These are phyloP conservation scores for Lucinisca nassula DNA, from an alignment of 2,888 invertebrate species.

Conservation along the genomic window DNA sequence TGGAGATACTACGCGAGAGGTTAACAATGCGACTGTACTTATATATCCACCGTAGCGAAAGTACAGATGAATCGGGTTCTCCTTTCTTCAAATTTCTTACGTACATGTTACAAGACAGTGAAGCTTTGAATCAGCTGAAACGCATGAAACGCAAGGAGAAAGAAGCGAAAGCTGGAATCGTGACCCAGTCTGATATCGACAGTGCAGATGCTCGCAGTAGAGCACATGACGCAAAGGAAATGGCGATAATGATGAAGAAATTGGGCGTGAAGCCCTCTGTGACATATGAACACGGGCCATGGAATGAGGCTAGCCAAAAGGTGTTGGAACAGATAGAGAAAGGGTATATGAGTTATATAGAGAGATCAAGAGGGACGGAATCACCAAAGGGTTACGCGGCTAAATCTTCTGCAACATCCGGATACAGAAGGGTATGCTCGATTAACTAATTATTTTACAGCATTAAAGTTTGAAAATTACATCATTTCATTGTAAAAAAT, in stretches of 20 bases:
- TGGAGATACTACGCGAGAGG: conserved; percentile 73
- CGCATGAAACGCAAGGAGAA: conserved; percentile 60
- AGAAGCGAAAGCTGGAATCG: conserved; percentile 39
- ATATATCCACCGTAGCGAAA: conserved; percentile 78
- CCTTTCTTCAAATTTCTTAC: conserved; percentile 80
- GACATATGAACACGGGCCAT: conserved; percentile 60
- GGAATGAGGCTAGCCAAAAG: conserved; percentile 66
- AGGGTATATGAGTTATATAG: conserved; percentile 64
- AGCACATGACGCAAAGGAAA: conserved; percentile 60
- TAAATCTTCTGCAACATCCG: too few species aligned
- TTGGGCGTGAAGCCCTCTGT: conserved; percentile 64
- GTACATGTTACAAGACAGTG: conserved; percentile 76
- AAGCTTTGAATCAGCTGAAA: conserved; percentile 63
- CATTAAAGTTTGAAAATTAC: too few species aligned
- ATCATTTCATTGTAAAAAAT: too few species aligned
- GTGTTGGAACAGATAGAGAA: conserved; percentile 70
- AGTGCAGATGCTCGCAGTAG: not conserved
- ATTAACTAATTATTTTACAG: too few species aligned
- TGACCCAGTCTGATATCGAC: not conserved
- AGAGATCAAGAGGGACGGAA: conserved; percentile 41
- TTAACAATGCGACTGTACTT: conserved; percentile 76
- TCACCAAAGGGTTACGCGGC: conserved; percentile 11
- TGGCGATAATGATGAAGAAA: conserved; percentile 70
- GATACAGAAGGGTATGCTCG: too few species aligned
- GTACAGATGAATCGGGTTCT: conserved; percentile 57